These are phyloP conservation scores for Apodemus sylvaticus DNA, from an alignment of 2,113 vertebrate genomes.

Conservation along the genomic window DNA sequence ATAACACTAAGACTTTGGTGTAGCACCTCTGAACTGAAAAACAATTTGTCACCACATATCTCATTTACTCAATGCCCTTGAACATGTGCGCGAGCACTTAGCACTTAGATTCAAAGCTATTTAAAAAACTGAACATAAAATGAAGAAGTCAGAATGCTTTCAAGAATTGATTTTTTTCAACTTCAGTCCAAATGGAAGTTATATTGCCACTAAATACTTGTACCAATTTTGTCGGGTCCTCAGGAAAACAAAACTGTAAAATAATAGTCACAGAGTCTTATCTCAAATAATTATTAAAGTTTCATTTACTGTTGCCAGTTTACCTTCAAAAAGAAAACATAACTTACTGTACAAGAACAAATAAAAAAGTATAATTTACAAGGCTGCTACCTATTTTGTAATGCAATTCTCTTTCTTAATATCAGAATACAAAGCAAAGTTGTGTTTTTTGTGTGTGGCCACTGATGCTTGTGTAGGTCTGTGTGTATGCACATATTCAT, in stretches of 20 bases:
- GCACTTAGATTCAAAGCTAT: background rate
- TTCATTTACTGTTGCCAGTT: background rate
- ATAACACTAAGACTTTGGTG: background rate
- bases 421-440: background rate
- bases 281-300: background rate
- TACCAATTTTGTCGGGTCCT: rapidly evolving
- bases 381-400: background rate
- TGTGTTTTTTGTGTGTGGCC: background rate
- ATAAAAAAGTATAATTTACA: background rate
- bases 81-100: background rate
- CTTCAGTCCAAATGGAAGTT: background rate
- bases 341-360: background rate
- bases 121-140: background rate
- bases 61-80: background rate
- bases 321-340: background rate
- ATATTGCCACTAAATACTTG: background rate
- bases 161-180: background rate
- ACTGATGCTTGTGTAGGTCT: background rate
- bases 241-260: background rate
- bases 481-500: background rate
- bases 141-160: background rate
- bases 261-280: background rate
- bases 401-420: background rate
- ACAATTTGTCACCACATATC: background rate
- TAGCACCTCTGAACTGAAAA: background rate